Percentiles rank a stretch among this genome's conserved stretches.
These are phyloP conservation scores for Phocoena phocoena DNA, from an alignment of 2,113 vertebrate species.

Conservation along the genomic window DNA sequence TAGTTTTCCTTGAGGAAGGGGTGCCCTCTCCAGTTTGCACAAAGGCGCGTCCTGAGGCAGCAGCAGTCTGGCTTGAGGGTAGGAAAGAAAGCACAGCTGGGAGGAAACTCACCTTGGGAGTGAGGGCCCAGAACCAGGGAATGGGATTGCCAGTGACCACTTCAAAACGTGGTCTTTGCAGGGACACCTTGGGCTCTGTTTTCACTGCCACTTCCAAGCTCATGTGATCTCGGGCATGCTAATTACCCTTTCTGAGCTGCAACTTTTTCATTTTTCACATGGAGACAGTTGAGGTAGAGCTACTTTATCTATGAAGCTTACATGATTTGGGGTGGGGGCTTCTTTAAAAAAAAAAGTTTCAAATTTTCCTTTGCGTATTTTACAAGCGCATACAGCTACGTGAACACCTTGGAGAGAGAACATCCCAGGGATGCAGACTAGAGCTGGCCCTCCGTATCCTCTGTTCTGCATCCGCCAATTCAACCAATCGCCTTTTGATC, in stretches of 20 bases:
- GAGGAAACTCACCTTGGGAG: neutral
- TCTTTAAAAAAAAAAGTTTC: neutral
- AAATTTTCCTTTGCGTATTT: neutral
- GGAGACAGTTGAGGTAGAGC: neutral
- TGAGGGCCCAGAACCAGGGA: neutral
- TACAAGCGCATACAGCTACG: neutral
- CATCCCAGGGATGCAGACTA: no score
- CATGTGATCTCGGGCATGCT: neutral
- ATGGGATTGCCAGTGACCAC: no score
- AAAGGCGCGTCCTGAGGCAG: no score
- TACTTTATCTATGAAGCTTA: neutral
- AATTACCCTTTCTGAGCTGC: no score
- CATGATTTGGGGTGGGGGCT: neutral
- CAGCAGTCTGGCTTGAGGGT: neutral
- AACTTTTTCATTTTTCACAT: neutral
- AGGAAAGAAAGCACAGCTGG: neutral
- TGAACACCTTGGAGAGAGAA: neutral
- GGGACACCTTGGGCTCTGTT: neutral
- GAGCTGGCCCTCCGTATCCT: fast-evolving
- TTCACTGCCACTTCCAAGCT: neutral
- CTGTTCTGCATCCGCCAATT: no score
- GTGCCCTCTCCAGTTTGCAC: neutral
- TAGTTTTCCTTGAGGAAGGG: neutral
- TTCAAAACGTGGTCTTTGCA: neutral
- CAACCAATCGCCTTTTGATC: no score